Conservation (phyloP, 1,140 invertebrate genomes). For the Neodiprion pinetum region DNA sequence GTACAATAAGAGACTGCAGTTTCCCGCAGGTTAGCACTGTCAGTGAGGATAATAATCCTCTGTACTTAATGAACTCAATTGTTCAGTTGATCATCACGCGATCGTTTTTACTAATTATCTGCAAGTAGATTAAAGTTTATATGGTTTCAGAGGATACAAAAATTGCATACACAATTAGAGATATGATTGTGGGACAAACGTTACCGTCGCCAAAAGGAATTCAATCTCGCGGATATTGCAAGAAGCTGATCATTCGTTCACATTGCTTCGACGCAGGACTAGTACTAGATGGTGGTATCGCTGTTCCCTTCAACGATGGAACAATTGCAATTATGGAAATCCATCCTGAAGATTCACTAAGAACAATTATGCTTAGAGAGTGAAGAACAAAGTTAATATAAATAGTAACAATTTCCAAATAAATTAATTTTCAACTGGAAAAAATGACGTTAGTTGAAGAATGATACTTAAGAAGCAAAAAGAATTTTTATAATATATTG, state of each 20-base stretch:
- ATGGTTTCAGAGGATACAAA: slow-evolving; percentile 69
- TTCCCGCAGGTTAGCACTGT: slow-evolving; percentile 71
- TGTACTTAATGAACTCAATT: not conserved
- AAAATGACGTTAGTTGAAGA: too few species aligned
- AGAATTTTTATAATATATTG: too few species aligned
- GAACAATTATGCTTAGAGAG: slow-evolving; percentile 77
- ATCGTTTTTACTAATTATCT: slow-evolving; percentile 23
- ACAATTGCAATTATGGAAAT: slow-evolving; percentile 85
- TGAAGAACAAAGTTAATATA: slow-evolving; percentile 23
- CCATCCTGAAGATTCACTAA: slow-evolving; percentile 84
- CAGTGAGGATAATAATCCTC: not conserved
- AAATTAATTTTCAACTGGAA: too few species aligned
- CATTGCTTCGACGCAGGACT: slow-evolving; percentile 93
- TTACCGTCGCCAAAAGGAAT: slow-evolving; percentile 76
- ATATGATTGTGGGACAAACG: slow-evolving; percentile 85
- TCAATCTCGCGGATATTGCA: slow-evolving; percentile 71
- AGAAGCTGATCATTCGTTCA: slow-evolving; percentile 80
- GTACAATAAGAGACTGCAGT: slow-evolving; percentile 87
- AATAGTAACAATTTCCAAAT: not conserved
- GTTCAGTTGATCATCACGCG: slow-evolving; percentile 12
- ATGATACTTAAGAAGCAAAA: too few species aligned
- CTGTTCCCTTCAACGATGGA: slow-evolving; percentile 94
- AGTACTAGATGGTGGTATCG: slow-evolving; percentile 96
- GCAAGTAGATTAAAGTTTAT: slow-evolving; percentile 22
- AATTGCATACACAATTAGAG: slow-evolving; percentile 91